phyloP scores from a whole-genome alignment of 1,140 invertebrate genomes.

The Brachionus angularis region DNA sequence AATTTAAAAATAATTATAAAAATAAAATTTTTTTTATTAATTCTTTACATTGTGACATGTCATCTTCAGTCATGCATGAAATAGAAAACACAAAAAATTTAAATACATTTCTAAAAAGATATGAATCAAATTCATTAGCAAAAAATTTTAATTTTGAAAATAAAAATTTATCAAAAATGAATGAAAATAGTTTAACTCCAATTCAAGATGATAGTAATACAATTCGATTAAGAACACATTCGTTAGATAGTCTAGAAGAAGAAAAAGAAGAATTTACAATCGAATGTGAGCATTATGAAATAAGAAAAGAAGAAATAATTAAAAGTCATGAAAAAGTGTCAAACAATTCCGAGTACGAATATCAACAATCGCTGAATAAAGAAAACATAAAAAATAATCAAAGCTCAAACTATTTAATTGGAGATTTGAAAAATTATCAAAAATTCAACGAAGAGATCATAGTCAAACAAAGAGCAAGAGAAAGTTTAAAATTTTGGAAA shows the following conservation, averaged over 20 bases:
- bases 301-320: background rate
- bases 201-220: no score
- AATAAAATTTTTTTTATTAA: no score
- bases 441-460: constrained; percentile 13
- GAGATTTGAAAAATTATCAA: background rate
- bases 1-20: no score
- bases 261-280: constrained; percentile 26
- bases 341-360: no score
- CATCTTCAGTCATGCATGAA: constrained; percentile 37
- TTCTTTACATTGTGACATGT: no score
- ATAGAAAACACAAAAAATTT: constrained; percentile 17
- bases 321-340: background rate
- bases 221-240: background rate
- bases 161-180: no score
- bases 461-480: constrained; percentile 17
- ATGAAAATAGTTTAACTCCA: no score
- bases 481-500: constrained; percentile 39
- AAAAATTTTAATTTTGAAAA: no score
- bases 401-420: background rate
- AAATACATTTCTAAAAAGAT: constrained; percentile 31
- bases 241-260: constrained; percentile 27
- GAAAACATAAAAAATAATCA: no score
- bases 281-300: background rate
- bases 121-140: constrained; percentile 27
- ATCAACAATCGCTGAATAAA: no score